These are phyloP conservation scores for Drosophila kurseongensis DNA, from an alignment of 1,140 invertebrate genomes.

Conservation along the genomic window DNA sequence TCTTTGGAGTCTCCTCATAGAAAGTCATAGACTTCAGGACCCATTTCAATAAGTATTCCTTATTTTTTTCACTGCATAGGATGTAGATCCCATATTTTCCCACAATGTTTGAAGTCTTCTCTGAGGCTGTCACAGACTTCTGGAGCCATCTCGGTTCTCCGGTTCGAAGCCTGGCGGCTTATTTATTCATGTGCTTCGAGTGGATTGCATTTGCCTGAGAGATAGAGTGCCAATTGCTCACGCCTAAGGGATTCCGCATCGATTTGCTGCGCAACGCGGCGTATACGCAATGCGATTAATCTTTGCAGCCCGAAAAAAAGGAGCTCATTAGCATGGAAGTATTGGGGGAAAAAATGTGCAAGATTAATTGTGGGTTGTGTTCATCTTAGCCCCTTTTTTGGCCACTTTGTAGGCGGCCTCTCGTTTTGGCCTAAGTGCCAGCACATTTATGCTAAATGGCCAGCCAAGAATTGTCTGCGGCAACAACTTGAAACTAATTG, in stretches of 20 bases:
- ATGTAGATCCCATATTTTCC: neutral
- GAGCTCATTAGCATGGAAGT: slow-evolving; percentile 35
- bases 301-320: slow-evolving; percentile 24
- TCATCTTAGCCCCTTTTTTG: slow-evolving; percentile 24
- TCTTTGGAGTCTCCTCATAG: too few relatives aligned
- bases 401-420: slow-evolving; percentile 23
- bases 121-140: slow-evolving; percentile 63
- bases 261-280: slow-evolving; percentile 48
- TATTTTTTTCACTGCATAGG: neutral
- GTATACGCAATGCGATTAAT: slow-evolving; percentile 71
- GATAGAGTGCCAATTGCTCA: slow-evolving; percentile 72
- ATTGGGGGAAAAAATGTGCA: slow-evolving; percentile 21
- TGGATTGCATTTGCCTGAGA: slow-evolving; percentile 39
- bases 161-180: slow-evolving; percentile 38
- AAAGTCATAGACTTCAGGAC: too few relatives aligned
- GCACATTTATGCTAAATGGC: slow-evolving; percentile 67
- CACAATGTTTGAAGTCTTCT: neutral
- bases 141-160: slow-evolving; percentile 48
- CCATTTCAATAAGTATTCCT: too few relatives aligned
- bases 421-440: slow-evolving; percentile 46
- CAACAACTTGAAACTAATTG: slow-evolving; percentile 68
- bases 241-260: slow-evolving; percentile 41
- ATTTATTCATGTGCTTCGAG: slow-evolving; percentile 45
- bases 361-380: slow-evolving; percentile 52
- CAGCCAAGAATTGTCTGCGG: slow-evolving; percentile 46